Evolutionary conservation across 2,888 invertebrate species (phyloP), one percentile per base, ranked within the genome.

Genomic region (Drosophila mercatorum): DNA sequence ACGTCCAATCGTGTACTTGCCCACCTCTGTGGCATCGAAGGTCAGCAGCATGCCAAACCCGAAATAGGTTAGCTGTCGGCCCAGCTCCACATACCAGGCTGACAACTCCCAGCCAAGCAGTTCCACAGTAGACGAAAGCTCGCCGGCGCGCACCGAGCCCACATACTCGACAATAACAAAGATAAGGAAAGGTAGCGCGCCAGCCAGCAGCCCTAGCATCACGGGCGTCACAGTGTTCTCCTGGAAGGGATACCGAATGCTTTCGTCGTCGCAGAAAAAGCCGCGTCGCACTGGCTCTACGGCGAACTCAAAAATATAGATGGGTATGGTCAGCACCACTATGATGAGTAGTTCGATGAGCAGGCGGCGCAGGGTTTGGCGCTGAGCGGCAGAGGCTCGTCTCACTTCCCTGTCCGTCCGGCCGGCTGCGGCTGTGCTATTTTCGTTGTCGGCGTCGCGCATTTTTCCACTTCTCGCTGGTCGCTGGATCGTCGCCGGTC

Each of bases 251-350:
- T 91, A 91, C 0, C 80, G 80, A 46, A 91, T 87, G 17, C 78
- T 83, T 68, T 91, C 91, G 51, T 91, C 91, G 46, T 84, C 80
- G 60, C 91, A 91, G 67, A 91, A 91, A 83, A 91, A 91, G 38
- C 91, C 91, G 1, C 92, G 84, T 0, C 81, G 81, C 14, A 75
- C 76, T 1, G 91, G 91, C 47, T 91, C 90, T 14, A 90, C 73
- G 12, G 60, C 85, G 26, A 83, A 87, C 72, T 92, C 91, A 61
- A 59, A 91, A 57, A 91, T 74, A 44, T 72, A 69, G 26, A 89
- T 74, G 40, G 91, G 91, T 59, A 92, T 81, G 0, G 69, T 0
- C 8, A 91, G 77, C 14, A 82, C 68, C 22, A 89, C 70, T 4
- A 89, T 57, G 17, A 91, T 68, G 3, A 91, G 64, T 12, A 91